Evolutionary conservation across 53 echinoderm and acorn worm genomes (phyloP).

Genomic region (Luidia sarsii): DNA sequence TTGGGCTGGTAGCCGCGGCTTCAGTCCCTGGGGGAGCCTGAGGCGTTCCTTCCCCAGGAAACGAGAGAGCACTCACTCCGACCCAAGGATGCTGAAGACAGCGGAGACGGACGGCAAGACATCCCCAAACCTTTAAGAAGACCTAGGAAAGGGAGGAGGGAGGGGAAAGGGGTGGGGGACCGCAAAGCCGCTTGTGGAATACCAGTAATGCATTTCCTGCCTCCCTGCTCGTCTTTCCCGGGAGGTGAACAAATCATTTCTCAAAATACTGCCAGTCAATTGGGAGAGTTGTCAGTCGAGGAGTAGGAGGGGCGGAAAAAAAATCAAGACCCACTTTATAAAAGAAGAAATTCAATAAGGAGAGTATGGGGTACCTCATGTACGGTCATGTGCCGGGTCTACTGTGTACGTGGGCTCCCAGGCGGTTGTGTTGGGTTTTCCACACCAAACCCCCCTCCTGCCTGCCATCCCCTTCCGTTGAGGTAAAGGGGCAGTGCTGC

Average conservation of each 20-base stretch:
- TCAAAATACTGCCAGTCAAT: conserved; percentile 55
- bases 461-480: not conserved
- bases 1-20: conserved; percentile 1
- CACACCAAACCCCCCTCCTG: too few relatives aligned
- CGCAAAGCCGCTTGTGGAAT: too few relatives aligned
- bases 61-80: conserved; percentile 27
- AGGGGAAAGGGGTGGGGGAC: too few relatives aligned
- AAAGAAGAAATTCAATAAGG: conserved; percentile 9
- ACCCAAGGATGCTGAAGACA: conserved; percentile 10
- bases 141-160: too few relatives aligned
- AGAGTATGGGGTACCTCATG: conserved; percentile 44
- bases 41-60: conserved; percentile 15
- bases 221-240: conserved; percentile 19
- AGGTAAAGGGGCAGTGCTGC: too few relatives aligned
- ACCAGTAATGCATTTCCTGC: conserved; percentile 57
- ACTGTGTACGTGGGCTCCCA: too few relatives aligned
- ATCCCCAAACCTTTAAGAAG: too few relatives aligned
- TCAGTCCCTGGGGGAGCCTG: not conserved
- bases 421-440: too few relatives aligned
- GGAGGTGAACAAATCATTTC: conserved; percentile 42
- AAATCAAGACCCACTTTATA: not conserved
- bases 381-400: conserved; percentile 13
- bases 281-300: conserved; percentile 23
- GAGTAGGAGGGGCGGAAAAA: too few relatives aligned
- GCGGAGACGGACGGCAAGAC: not conserved